These are phyloP conservation scores for Daktulosphaira vitifoliae DNA, from an alignment of 1,140 invertebrate genomes.

Conservation along the genomic window DNA sequence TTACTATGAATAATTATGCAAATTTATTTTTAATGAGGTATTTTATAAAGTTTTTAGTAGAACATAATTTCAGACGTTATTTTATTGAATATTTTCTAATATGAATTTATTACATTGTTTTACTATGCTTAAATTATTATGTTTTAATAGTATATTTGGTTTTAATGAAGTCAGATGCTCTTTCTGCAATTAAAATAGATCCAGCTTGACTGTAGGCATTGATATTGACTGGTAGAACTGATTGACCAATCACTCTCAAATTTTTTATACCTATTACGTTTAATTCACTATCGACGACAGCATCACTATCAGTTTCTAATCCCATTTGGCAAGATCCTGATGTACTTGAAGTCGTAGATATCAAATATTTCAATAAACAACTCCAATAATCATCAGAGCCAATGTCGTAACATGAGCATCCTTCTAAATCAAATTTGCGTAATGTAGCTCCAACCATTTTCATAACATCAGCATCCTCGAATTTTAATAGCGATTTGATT, in stretches of 20 bases:
- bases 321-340: constrained; percentile 51
- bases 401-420: constrained; percentile 44
- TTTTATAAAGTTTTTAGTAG: no score
- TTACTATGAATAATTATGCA: no score
- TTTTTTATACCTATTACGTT: constrained; percentile 52
- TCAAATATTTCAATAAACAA: constrained; percentile 44
- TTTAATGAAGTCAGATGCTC: constrained; percentile 55
- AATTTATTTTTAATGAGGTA: no score
- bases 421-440: constrained; percentile 43
- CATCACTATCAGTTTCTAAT: constrained; percentile 49
- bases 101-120: no score
- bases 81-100: no score
- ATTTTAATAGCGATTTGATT: constrained; percentile 54
- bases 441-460: constrained; percentile 51
- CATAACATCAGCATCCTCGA: constrained; percentile 57
- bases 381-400: constrained; percentile 58
- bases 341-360: constrained; percentile 70
- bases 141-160: constrained; percentile 37
- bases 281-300: constrained; percentile 53
- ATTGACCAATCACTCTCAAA: constrained; percentile 61
- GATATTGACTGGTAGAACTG: constrained; percentile 52
- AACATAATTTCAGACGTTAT: no score
- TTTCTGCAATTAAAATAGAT: constrained; percentile 60
- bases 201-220: constrained; percentile 57
- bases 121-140: no score